phyloP scores from a whole-genome alignment of 2,797 vertebrate species.

The Neosilurus mollespiculum region DNA sequence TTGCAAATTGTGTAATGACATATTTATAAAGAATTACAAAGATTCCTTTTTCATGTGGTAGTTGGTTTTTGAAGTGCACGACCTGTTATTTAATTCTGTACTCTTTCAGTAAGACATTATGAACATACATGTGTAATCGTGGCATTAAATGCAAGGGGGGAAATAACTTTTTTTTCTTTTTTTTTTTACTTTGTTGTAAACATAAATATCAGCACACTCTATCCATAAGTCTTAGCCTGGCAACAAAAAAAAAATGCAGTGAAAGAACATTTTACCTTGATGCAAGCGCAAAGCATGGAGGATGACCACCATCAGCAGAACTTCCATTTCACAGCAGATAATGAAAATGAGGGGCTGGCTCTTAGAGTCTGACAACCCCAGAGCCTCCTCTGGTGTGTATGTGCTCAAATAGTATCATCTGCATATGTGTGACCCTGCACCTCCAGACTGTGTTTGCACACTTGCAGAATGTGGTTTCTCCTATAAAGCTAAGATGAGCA shows the following conservation, averaged over 20 bases:
- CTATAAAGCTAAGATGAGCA: slow-evolving; percentile 19
- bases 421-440: slow-evolving; percentile 43
- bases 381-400: slow-evolving; percentile 15
- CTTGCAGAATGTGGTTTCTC: slow-evolving; percentile 62
- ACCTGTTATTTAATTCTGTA: neutral
- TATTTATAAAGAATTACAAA: slow-evolving; percentile 32
- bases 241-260: slow-evolving; percentile 22
- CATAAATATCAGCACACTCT: neutral
- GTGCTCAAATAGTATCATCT: slow-evolving; percentile 26
- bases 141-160: neutral
- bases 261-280: slow-evolving; percentile 54
- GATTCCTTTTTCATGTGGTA: neutral
- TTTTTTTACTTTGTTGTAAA: neutral
- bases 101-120: neutral
- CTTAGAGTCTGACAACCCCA: neutral
- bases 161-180: neutral
- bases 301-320: slow-evolving; percentile 39
- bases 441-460: slow-evolving; percentile 45
- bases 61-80: slow-evolving; percentile 14
- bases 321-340: slow-evolving; percentile 45
- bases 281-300: slow-evolving; percentile 44
- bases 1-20: neutral
- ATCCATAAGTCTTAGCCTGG: slow-evolving; percentile 2
- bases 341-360: neutral
- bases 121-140: neutral